Evolutionary conservation across 2,797 vertebrate genomes (phyloP), one percentile per base, ranked within the genome.

Genomic region (Schizopygopsis malacanthus): DNA sequence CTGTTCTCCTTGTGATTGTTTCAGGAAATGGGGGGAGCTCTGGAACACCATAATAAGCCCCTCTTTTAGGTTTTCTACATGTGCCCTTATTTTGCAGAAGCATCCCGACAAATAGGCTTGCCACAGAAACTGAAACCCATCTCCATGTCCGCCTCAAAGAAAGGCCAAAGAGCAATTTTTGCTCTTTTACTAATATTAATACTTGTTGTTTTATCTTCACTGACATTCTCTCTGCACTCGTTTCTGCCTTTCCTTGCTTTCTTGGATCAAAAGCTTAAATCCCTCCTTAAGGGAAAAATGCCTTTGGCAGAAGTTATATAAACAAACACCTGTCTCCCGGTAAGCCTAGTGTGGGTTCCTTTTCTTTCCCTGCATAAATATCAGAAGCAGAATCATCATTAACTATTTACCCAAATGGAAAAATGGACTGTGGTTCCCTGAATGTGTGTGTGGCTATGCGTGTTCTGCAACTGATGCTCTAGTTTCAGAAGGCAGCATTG

Each of bases 311-410:
- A 65, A 79, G 50, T 72, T 76, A 78, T 59, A 20, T 65, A n/a
- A n/a, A n/a, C n/a, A n/a, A n/a, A n/a, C n/a, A n/a, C n/a, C n/a
- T n/a, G n/a, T n/a, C n/a, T n/a, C n/a, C n/a, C n/a, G n/a, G n/a
- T n/a, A n/a, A n/a, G n/a, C n/a, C n/a, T 80, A 82, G 37, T 82
- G 79, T 69, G 77, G 77, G 73, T 82, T 85, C n/a, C n/a, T n/a
- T n/a, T n/a, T n/a, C n/a, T n/a, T n/a, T n/a, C n/a, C n/a, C n/a
- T n/a, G n/a, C n/a, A n/a, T n/a, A n/a, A n/a, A n/a, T n/a, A n/a
- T n/a, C n/a, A n/a, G n/a, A n/a, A n/a, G n/a, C n/a, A n/a, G 72
- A 90, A 83, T 89, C 88, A 90, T 88, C 80, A 67, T 76, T 87
- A 79, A n/a, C n/a, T n/a, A n/a, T n/a, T n/a, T n/a, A n/a, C n/a